Evolutionary conservation across 2,113 vertebrate genomes (phyloP).

Genomic region (Grus americana): DNA sequence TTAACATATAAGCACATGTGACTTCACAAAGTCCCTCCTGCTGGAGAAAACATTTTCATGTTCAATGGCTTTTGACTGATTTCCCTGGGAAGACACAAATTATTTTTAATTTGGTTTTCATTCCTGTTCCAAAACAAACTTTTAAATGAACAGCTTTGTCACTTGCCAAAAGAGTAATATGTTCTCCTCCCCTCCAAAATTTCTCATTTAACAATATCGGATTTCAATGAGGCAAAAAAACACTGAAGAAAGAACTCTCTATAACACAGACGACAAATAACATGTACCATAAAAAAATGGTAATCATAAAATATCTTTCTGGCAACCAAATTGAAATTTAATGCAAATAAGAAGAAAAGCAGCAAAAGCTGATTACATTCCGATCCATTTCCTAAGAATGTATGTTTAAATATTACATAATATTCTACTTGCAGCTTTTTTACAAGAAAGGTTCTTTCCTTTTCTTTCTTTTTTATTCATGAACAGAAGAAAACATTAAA

Average conservation of each 20-base stretch:
- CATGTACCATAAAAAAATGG: neutral
- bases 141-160: slow-evolving; percentile 4
- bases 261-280: slow-evolving; percentile 37
- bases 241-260: neutral
- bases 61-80: neutral
- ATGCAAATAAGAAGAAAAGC: slow-evolving; percentile 9
- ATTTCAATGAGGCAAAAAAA: slow-evolving; percentile 6
- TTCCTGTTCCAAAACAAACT: neutral
- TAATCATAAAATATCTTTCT: slow-evolving; percentile 28
- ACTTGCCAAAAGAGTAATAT: slow-evolving; percentile 9
- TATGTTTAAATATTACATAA: neutral
- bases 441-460: neutral
- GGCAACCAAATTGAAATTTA: slow-evolving; percentile 21
- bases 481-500: neutral
- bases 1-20: neutral
- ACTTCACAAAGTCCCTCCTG: neutral
- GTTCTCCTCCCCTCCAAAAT: slow-evolving; percentile 9
- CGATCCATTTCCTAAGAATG: neutral
- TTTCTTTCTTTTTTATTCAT: neutral
- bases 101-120: slow-evolving; percentile 15
- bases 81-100: neutral
- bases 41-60: neutral
- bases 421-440: neutral
- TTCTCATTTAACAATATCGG: neutral
- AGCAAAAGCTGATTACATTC: slow-evolving; percentile 12